phyloP scores from a whole-genome alignment of 2,797 vertebrate species.

The Pangasius djambal region DNA sequence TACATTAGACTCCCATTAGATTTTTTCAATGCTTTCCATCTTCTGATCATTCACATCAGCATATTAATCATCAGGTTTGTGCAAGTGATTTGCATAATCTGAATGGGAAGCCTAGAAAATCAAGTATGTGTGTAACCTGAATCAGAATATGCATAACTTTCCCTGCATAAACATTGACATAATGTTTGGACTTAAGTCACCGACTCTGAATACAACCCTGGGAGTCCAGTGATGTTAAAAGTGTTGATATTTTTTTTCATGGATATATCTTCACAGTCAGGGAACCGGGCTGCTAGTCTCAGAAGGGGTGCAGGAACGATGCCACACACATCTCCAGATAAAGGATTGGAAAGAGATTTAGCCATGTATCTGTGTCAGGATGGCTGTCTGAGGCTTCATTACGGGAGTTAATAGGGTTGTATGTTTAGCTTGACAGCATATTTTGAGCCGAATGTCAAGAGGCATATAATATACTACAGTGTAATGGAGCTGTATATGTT shows the following conservation, averaged over 20 bases:
- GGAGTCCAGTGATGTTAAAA: not conserved
- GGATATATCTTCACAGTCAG: not conserved
- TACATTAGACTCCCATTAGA: not conserved
- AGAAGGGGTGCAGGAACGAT: slow-evolving; percentile 48
- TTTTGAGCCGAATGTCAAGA: not conserved
- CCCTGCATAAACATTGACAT: not conserved
- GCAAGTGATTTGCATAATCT: not conserved
- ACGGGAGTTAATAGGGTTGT: slow-evolving; percentile 19
- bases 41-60: not conserved
- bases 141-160: not conserved
- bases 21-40: not conserved
- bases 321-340: slow-evolving; percentile 33
- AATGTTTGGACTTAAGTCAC: not conserved
- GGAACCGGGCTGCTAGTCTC: not conserved
- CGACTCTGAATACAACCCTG: not conserved
- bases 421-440: slow-evolving; percentile 8
- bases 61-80: not conserved
- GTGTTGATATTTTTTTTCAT: not conserved
- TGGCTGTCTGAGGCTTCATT: slow-evolving; percentile 18
- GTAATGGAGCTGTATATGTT: not conserved
- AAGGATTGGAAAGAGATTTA: slow-evolving; percentile 20
- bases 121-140: not conserved
- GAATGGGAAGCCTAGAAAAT: not conserved
- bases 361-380: slow-evolving; percentile 10
- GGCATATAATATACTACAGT: not conserved